Evolutionary conservation across 2,888 invertebrate genomes (phyloP).

Genomic region (Latheticus oryzae): DNA sequence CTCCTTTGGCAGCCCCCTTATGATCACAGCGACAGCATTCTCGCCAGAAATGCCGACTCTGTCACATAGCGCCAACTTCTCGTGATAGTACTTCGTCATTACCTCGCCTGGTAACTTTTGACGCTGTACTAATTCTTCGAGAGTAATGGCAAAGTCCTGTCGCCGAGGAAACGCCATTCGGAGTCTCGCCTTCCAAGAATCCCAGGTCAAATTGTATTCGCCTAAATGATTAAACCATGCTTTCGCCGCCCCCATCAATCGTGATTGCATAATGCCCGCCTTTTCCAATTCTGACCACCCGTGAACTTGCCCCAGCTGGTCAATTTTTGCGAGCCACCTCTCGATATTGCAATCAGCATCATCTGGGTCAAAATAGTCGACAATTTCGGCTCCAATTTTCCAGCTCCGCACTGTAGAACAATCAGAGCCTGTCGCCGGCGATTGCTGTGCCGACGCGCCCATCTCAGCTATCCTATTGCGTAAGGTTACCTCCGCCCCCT

Average conservation of each 20-base stretch:
- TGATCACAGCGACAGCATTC: conserved; percentile 5
- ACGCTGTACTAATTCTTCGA: conserved; percentile 7
- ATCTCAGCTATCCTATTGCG: too few relatives aligned
- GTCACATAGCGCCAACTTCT: conserved; percentile 9
- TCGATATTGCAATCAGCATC: conserved; percentile 28
- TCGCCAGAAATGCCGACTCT: conserved; percentile 4
- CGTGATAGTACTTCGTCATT: conserved; percentile 9
- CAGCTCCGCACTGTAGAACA: too few relatives aligned
- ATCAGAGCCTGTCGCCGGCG: too few relatives aligned
- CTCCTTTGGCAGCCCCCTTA: neutral
- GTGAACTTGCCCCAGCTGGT: conserved; percentile 44
- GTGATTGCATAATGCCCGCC: conserved; percentile 42
- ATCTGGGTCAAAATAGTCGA: neutral
- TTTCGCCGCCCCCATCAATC: conserved; percentile 16
- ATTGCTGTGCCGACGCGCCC: too few relatives aligned
- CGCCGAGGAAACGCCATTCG: neutral
- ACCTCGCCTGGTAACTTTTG: conserved; percentile 1
- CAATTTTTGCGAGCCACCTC: conserved; percentile 44
- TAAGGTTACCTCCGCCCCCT: too few relatives aligned
- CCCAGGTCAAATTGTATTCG: conserved; percentile 7
- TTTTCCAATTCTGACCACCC: conserved; percentile 44
- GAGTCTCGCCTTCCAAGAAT: neutral
- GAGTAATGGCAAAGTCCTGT: neutral
- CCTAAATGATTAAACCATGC: conserved; percentile 4
- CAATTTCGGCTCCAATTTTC: neutral